Evolutionary conservation across 2,113 vertebrate genomes (phyloP), one percentile per base, ranked within the genome.

Genomic region (Dunckerocampus dactyliophorus): DNA sequence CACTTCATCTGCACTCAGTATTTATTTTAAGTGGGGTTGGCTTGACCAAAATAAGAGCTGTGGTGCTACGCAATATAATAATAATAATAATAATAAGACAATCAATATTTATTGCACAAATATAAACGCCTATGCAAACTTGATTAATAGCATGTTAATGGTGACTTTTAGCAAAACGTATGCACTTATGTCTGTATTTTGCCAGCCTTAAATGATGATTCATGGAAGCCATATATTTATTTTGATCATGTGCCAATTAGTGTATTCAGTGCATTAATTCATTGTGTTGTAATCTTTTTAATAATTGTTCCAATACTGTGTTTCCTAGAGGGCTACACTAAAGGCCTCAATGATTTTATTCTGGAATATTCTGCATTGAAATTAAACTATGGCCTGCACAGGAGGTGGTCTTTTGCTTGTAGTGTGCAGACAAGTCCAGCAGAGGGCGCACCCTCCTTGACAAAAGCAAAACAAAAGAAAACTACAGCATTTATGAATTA

Each of bases 51-150:
- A 75, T 31, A 51, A 31, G 53, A 73, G 60, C 49, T 74, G 48
- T 55, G 37, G 13, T n/a, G 62, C 57, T 81, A 83, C 77, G 81
- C 79, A 84, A 72, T 22, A 34, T 34, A 34, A 34, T 34, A 28
- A 28, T 28, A 28, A 28, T 28, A 28, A 28, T 28, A 20, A 11
- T 39, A 65, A 68, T 47, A 57, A 56, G 85, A 88, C 85, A 86
- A 87, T 88, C 85, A 81, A 68, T 86, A 79, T 87, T 82, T 82
- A 77, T 82, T 82, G 68, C 72, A 84, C 81, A 42, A 80, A 60
- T 52, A 17, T 75, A 55, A 51, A 75, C 1, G 57, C 52, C 75
- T 76, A 78, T 81, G 77, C 80, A 80, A 28, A 71, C 7, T 47
- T 75, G 54, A 57, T 31, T 63, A 39, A 56, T 60, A 49, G 49